Conservation (phyloP, 1,140 invertebrate genomes). For the Drosophila tsacasi region DNA sequence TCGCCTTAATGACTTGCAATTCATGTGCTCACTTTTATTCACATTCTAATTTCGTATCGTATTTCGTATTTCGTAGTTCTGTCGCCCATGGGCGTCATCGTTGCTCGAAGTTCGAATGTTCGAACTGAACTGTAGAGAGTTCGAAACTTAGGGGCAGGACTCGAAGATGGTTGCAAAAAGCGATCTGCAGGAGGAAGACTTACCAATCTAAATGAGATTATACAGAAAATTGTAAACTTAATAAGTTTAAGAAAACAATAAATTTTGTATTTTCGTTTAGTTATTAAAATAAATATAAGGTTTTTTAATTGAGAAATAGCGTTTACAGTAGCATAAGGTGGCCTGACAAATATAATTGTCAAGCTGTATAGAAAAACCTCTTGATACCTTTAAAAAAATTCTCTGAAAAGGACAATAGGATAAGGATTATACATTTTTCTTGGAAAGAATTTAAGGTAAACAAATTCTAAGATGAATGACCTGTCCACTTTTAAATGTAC, state of each 20-base stretch:
- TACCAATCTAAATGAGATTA: neutral
- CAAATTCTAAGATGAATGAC: neutral
- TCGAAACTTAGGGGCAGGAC: conserved; percentile 44
- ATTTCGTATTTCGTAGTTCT: conserved; percentile 3
- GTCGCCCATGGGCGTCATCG: conserved; percentile 69
- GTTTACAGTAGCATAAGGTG: neutral
- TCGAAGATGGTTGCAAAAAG: neutral
- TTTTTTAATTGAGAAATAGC: neutral
- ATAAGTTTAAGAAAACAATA: neutral
- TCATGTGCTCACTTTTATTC: conserved; percentile 45
- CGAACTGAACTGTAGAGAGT: conserved; percentile 10
- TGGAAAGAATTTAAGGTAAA: neutral
- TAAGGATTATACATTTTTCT: neutral
- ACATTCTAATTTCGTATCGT: conserved; percentile 21
- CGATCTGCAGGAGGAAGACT: neutral
- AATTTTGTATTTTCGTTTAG: neutral
- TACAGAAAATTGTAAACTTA: neutral
- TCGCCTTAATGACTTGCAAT: conserved; percentile 53
- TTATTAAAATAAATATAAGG: neutral
- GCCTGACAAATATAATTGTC: neutral
- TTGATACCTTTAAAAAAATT: neutral
- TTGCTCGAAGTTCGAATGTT: conserved; percentile 55
- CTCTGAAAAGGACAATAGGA: neutral
- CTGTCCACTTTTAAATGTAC: too few relatives aligned
- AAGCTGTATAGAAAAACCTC: neutral